These are phyloP conservation scores for Sorex fumeus DNA, from an alignment of 2,113 vertebrate species.

Conservation along the genomic window DNA sequence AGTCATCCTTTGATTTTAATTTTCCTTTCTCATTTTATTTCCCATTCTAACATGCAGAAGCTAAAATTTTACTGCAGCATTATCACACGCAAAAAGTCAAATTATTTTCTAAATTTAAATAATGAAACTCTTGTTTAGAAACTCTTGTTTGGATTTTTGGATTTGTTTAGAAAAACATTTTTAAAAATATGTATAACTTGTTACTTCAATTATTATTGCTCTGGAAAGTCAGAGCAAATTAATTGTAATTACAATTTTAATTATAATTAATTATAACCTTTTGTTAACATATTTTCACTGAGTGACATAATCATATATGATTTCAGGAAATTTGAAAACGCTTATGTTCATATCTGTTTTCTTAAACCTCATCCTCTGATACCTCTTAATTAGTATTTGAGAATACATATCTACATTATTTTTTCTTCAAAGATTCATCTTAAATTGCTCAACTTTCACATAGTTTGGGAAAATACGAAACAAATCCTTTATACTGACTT, in stretches of 20 bases:
- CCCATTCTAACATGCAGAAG: background rate
- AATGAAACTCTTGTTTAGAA: background rate
- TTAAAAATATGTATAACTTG: conserved; percentile 6
- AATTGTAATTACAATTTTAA: conserved; percentile 56
- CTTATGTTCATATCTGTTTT: background rate
- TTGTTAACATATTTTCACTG: conserved; percentile 26
- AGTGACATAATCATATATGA: background rate
- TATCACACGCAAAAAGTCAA: background rate
- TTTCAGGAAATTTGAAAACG: conserved; percentile 51
- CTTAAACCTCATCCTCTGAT: background rate
- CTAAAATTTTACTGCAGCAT: conserved; percentile 2
- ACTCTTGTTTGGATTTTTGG: too few species aligned
- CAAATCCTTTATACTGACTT: conserved; percentile 16
- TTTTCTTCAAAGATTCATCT: conserved; percentile 25
- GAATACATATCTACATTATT: background rate
- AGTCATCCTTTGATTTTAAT: background rate
- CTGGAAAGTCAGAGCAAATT: background rate
- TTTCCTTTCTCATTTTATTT: conserved; percentile 19
- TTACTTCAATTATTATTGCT: conserved; percentile 40
- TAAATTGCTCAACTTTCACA: conserved; percentile 23
- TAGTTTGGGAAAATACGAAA: background rate
- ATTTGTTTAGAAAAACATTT: background rate
- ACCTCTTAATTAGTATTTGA: background rate
- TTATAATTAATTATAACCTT: too few species aligned
- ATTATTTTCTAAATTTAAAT: conserved; percentile 41